Evolutionary conservation across 2,888 invertebrate genomes (phyloP), one percentile per base, ranked within the genome.

Genomic region (Scaptomyza caliginosa): DNA sequence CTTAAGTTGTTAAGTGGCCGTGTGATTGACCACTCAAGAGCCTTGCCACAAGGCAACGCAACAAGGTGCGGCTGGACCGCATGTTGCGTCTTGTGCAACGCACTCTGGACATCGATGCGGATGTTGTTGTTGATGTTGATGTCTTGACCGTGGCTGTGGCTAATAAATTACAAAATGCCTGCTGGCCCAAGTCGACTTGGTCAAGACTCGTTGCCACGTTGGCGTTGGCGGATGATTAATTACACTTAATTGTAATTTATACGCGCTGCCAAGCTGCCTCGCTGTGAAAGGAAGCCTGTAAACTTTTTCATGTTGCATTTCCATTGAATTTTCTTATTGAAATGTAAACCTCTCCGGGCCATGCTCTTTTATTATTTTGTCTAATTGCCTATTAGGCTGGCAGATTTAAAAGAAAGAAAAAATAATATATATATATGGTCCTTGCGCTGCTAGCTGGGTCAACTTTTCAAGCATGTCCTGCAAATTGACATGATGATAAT

Each of bases 181-280:
- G 26, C 11, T 16, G 38, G 57, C 7, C 38, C 32, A 28, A 52
- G 58, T 13, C 28, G 11, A 24, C 43, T 24, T 16, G 11, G 38
- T 11, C 38, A n/a, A 13, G 23, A 19, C 43, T 38, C n/a, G 51
- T 32, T 50, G 5, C 3, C 16, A 16, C 11, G 50, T 32, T 50
- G 7, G 1, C 13, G 28, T 21, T 39, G 56, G 64, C 58, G 58
- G 55, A 85, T 85, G 84, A 85, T 85, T 85, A 85, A 85, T 85
- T 85, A 81, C 83, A 70, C 69, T 77, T 85, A 85, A 85, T 85
- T 85, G 81, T 77, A 81, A 85, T 84, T 84, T 84, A 80, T 77
- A 67, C 65, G 74, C 64, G 39, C 60, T 19, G 55, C 40, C 74
- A 49, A 49, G 54, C 42, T 42, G 46, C 34, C 48, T 42, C 51